Percentiles rank a stretch among this genome's conserved stretches.
These are phyloP conservation scores for Willowsia nigromaculata DNA, from an alignment of 2,888 invertebrate species.

Conservation along the genomic window DNA sequence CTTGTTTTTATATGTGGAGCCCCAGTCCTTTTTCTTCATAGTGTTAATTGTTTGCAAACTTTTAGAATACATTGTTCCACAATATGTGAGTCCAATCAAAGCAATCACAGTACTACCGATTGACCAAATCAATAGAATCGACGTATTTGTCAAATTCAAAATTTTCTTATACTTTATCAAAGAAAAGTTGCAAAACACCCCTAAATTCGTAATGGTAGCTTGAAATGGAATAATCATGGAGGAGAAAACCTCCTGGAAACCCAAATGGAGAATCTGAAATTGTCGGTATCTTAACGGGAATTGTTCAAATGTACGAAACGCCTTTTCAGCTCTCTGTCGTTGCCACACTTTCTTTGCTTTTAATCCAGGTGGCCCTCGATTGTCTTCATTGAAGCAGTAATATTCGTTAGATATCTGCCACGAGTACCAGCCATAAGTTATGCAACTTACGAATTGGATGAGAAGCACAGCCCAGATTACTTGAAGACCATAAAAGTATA, in stretches of 20 bases:
- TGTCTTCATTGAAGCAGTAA: slow-evolving; percentile 6
- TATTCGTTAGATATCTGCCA: slow-evolving; percentile 6
- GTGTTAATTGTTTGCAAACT: slow-evolving; percentile 2
- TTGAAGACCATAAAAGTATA: slow-evolving; percentile 32
- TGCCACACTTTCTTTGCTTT: neutral
- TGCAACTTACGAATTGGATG: neutral
- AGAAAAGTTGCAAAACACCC: slow-evolving; percentile 38
- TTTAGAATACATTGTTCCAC: slow-evolving; percentile 40
- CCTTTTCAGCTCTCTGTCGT: neutral
- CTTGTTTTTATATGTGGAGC: neutral
- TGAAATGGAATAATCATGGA: slow-evolving; percentile 32
- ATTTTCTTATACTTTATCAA: slow-evolving; percentile 32
- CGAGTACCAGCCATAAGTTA: slow-evolving; percentile 3
- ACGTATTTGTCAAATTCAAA: slow-evolving; percentile 16
- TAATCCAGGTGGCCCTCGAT: neutral
- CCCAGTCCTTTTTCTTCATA: slow-evolving; percentile 27
- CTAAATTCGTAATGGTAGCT: neutral
- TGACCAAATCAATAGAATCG: slow-evolving; percentile 23
- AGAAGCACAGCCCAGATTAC: slow-evolving; percentile 36
- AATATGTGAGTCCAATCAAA: neutral
- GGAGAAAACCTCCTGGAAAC: neutral
- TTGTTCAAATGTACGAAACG: slow-evolving; percentile 2
- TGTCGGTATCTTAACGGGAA: slow-evolving; percentile 2
- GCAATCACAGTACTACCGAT: neutral
- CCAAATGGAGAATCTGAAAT: slow-evolving; percentile 26